These are phyloP conservation scores for Mnemiopsis leidyi DNA, from an alignment of 37 sponge, comb jelly and placozoan genomes.

Conservation along the genomic window DNA sequence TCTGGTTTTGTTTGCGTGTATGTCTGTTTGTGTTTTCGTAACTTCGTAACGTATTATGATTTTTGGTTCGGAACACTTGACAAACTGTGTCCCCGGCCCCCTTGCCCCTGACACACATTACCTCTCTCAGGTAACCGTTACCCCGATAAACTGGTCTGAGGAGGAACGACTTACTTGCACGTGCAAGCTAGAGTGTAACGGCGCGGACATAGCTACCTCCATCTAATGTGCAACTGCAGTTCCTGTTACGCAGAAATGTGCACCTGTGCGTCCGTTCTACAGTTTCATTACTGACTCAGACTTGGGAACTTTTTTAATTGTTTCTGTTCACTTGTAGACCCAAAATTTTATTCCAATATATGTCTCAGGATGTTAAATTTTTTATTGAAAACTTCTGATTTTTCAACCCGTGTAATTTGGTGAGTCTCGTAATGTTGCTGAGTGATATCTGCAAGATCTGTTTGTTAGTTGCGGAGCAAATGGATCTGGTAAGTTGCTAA, in stretches of 20 bases:
- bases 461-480: too few species aligned
- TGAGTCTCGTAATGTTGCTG: too few species aligned
- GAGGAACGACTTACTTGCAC: not conserved
- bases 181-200: not conserved
- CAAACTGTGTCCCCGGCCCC: not conserved
- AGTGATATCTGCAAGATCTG: too few species aligned
- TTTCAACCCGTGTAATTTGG: too few species aligned
- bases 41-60: too few species aligned
- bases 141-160: not conserved
- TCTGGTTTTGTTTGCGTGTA: not conserved
- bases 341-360: not conserved
- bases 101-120: not conserved
- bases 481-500: too few species aligned
- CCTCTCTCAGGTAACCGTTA: not conserved
- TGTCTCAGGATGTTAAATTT: not conserved
- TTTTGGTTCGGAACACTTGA: too few species aligned
- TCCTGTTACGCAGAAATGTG: not conserved
- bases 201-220: too few species aligned
- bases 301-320: not conserved
- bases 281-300: too few species aligned
- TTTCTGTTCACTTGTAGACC: not conserved
- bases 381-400: too few species aligned
- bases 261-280: too few species aligned
- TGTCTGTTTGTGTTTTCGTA: too few species aligned
- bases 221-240: not conserved